Base-by-base conservation (phyloP, 2,797 vertebrate species). In the Iguana delicatissima region DNA sequence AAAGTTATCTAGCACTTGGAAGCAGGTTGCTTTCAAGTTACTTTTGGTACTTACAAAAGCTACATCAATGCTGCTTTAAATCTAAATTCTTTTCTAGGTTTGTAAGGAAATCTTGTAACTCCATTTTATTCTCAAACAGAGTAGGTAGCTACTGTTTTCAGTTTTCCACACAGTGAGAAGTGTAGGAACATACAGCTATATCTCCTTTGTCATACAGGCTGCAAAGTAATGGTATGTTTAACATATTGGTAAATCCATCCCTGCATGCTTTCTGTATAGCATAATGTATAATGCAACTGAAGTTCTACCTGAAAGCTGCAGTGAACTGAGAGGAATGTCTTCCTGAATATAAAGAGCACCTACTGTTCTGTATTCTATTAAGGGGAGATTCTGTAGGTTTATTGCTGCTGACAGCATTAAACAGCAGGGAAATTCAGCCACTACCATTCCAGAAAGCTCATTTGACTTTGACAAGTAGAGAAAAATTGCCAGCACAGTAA, bases 381-480 rank as follows among this genome's bases (percentile, higher is more conserved):
- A 87, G 73, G 42, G 64, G 87, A 94, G 24, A 84, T 90, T 93
- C 67, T 10, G 0, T 88, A 90, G 32, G 55, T 85, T 90, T 93
- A 94, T 93, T 84, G 82, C 29, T 29, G 57, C 88, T 85, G 73
- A 89, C 20, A 72, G 13, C 88, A 89, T 89, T 90, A 95, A 92
- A 86, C 87, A 79, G 69, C 86, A 93, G 79, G 76, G 91, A 92
- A 91, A 93, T 46, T 88, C 92, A 94, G 88, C 89, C 93, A 90
- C 81, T 50, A 57, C 83, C 62, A 73, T 87, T 91, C n/a, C 80
- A 91, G 57, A 85, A 80, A 89, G 74, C 89, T 94, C 86, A 94
- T 93, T 95, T 94, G 64, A 93, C 93, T 94, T 90, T 91, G 91
- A 94, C 93, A 94, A 95, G 90, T 84, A 92, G 94, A 90, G 90